A percentile compares a stretch with the other conserved stretches of the same genome.
Conservation (phyloP, 2,113 vertebrate genomes). For the Tragelaphus strepsiceros region DNA sequence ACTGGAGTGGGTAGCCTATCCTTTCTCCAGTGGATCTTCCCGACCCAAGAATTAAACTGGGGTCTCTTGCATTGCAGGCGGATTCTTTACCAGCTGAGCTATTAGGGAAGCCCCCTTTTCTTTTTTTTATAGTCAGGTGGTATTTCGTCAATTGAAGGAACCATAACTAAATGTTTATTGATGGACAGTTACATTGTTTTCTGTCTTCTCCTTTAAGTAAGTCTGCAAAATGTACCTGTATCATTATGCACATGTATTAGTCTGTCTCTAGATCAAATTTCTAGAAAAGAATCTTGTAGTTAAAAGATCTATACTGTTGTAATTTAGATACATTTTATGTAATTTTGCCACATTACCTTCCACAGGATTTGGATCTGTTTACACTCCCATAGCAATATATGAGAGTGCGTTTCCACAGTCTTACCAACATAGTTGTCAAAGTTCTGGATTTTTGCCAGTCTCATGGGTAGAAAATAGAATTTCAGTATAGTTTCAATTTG, state of each 20-base stretch:
- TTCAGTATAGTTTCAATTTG: not conserved
- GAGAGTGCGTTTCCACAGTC: not conserved
- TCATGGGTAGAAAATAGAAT: not conserved
- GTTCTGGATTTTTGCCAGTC: not conserved
- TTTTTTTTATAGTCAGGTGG: not conserved
- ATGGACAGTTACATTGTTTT: not conserved
- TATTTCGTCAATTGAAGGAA: not conserved
- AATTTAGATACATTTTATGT: slow-evolving; percentile 1
- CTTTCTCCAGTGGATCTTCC: not conserved
- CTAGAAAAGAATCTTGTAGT: not conserved
- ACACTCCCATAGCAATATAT: not conserved
- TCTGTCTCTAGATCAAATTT: slow-evolving; percentile 13
- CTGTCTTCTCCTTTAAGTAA: not conserved
- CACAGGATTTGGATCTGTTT: not conserved
- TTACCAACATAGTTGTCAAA: not conserved
- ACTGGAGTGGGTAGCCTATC: not conserved
- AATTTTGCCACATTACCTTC: not conserved
- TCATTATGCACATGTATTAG: not conserved
- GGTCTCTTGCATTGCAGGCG: not conserved
- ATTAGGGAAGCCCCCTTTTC: not conserved
- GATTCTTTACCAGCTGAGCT: not conserved
- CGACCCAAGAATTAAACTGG: rapidly evolving
- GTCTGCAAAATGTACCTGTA: not conserved
- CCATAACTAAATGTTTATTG: not conserved
- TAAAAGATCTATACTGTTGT: not conserved